phyloP scores from a whole-genome alignment of 2,888 invertebrate genomes.

The Tuberolachnus salignus region DNA sequence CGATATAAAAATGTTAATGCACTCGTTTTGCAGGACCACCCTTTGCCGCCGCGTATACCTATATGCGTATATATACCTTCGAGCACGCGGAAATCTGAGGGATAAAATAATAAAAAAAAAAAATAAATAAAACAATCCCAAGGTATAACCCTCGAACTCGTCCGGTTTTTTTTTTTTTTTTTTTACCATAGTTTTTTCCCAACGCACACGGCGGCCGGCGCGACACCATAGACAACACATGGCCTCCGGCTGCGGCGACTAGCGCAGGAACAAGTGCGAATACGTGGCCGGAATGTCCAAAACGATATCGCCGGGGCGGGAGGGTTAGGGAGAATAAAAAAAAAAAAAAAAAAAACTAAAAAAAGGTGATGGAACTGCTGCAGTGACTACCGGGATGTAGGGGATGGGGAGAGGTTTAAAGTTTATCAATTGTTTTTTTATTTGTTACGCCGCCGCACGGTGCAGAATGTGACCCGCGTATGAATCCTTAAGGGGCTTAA shows the following conservation, averaged over 20 bases:
- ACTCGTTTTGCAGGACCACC: conserved; percentile 45
- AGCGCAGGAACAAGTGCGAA: conserved; percentile 42
- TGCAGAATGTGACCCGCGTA: conserved; percentile 29
- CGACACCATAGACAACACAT: conserved; percentile 39
- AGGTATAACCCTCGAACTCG: conserved; percentile 36
- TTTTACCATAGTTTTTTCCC: conserved; percentile 17
- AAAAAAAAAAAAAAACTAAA: no score
- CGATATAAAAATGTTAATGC: conserved; percentile 59
- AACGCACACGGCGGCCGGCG: conserved; percentile 7
- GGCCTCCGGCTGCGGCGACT: conserved; percentile 11
- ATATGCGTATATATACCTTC: no score
- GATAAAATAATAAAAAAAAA: conserved; percentile 46
- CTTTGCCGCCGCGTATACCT: neutral
- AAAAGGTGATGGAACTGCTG: no score
- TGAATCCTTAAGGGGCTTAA: conserved; percentile 13
- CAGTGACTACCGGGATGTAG: no score
- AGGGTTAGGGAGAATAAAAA: neutral
- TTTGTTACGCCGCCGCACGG: neutral
- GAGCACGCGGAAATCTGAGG: conserved; percentile 21
- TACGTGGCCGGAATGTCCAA: conserved; percentile 54
- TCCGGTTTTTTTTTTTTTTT: conserved; percentile 3
- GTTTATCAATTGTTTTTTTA: conserved; percentile 54
- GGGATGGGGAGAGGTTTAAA: conserved; percentile 19
- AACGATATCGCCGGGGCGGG: neutral
- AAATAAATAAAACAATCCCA: conserved; percentile 27